Evolutionary conservation across 1,140 invertebrate species (phyloP).

Genomic region (Meloidogyne chitwoodi): DNA sequence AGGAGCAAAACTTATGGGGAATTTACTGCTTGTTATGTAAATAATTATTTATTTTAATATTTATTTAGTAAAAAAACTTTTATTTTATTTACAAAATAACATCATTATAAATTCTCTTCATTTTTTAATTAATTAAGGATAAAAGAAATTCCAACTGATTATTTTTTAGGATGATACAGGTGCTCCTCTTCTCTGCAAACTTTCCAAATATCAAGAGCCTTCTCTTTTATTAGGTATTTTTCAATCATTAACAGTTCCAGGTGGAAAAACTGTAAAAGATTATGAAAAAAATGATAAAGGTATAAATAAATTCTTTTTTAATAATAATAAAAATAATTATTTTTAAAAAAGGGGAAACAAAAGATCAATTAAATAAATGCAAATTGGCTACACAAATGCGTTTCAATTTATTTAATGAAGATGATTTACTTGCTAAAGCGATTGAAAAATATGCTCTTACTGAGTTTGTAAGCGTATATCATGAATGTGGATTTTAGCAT

Average conservation of each 20-base stretch:
- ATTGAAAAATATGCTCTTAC: constrained; percentile 16
- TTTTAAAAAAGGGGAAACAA: background rate
- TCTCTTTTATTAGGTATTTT: constrained; percentile 15
- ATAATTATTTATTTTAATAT: background rate
- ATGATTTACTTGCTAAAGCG: constrained; percentile 11
- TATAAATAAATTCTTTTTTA: background rate
- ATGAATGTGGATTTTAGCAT: constrained; percentile 7
- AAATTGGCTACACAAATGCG: constrained; percentile 16
- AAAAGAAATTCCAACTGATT: background rate
- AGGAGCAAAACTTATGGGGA: constrained; percentile 1
- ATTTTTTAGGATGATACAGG: constrained; percentile 16
- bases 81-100: no score
- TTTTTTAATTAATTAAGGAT: background rate
- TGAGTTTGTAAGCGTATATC: constrained; percentile 21
- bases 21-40: constrained; percentile 32
- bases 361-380: background rate
- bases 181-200: constrained; percentile 17
- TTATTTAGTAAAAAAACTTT: no score
- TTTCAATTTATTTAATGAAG: constrained; percentile 21
- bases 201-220: background rate
- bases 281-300: background rate
- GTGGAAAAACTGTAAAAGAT: background rate
- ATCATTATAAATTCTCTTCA: no score
- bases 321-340: background rate
- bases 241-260: constrained; percentile 10